Conservation (phyloP, 2,888 invertebrate genomes). For the Microdon myrmicae region DNA sequence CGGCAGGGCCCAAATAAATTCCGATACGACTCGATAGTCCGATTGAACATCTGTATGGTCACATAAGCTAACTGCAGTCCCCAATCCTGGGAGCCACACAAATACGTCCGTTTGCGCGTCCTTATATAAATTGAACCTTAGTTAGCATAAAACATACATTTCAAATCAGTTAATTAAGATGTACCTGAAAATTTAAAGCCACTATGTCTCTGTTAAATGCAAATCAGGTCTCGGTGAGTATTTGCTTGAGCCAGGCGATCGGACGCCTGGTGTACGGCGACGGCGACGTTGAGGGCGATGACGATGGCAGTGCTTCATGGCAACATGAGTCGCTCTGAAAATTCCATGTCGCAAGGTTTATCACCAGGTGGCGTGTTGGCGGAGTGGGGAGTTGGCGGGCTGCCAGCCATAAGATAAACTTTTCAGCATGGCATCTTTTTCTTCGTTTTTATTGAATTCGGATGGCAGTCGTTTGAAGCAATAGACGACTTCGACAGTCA, state of each 20-base stretch:
- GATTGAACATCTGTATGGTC: conserved; percentile 26
- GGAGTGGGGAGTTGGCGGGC: conserved; percentile 9
- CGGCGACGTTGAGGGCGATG: conserved; percentile 21
- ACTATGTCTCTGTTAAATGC: conserved; percentile 53
- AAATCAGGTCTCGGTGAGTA: conserved; percentile 41
- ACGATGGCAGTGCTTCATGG: conserved; percentile 19
- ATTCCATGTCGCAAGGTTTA: conserved; percentile 15
- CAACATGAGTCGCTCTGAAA: conserved; percentile 4
- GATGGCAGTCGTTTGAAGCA: conserved; percentile 18
- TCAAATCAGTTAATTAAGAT: conserved; percentile 52
- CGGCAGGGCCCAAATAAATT: conserved; percentile 19
- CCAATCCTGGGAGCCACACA: conserved; percentile 22
- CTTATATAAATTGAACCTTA: conserved; percentile 45
- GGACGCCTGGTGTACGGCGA: conserved; percentile 46
- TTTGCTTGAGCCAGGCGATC: conserved; percentile 34
- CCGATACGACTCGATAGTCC: conserved; percentile 23
- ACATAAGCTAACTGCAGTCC: conserved; percentile 6
- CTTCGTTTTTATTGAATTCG: conserved; percentile 3
- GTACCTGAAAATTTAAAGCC: conserved; percentile 53
- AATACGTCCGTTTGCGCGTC: conserved; percentile 23
- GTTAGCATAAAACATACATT: conserved; percentile 53
- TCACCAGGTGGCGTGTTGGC: conserved; percentile 7
- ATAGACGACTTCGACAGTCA: conserved; percentile 36
- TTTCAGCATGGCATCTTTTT: background rate
- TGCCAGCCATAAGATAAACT: too few relatives aligned